These are phyloP conservation scores for Macrobrachium nipponense DNA, from an alignment of 1,140 invertebrate species.

Conservation along the genomic window DNA sequence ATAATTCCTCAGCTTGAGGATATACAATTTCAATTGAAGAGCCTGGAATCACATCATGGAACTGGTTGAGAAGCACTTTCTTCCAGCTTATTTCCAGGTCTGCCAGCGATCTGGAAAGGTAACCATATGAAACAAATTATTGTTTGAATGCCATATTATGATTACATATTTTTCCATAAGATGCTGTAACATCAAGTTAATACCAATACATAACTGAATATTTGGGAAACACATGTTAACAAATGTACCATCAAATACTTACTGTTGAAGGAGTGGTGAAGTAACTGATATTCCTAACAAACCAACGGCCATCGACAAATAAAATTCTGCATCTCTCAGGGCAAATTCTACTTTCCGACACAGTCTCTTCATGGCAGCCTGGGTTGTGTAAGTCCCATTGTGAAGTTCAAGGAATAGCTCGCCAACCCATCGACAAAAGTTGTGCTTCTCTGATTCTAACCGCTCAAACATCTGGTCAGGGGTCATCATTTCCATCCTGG, in stretches of 20 bases:
- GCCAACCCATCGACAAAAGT: slow-evolving; percentile 71
- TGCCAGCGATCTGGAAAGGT: background rate
- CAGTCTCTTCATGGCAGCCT: slow-evolving; percentile 70
- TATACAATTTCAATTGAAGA: slow-evolving; percentile 71
- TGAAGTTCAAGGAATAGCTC: slow-evolving; percentile 74
- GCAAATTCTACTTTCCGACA: slow-evolving; percentile 71
- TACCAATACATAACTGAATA: too few relatives aligned
- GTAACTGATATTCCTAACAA: slow-evolving; percentile 6
- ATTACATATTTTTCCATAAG: too few relatives aligned
- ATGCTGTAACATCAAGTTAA: too few relatives aligned
- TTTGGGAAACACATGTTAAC: too few relatives aligned
- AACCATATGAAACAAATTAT: too few relatives aligned
- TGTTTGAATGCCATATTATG: too few relatives aligned
- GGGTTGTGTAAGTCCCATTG: slow-evolving; percentile 74
- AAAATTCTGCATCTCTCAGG: slow-evolving; percentile 70
- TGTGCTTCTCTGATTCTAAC: slow-evolving; percentile 68
- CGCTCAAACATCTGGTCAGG: slow-evolving; percentile 70
- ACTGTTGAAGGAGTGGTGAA: background rate
- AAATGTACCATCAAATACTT: too few relatives aligned
- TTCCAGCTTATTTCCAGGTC: slow-evolving; percentile 69
- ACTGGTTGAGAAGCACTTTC: slow-evolving; percentile 72
- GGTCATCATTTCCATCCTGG: slow-evolving; percentile 69
- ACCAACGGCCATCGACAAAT: slow-evolving; percentile 65
- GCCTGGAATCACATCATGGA: slow-evolving; percentile 75
- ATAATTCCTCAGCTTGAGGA: slow-evolving; percentile 67